Evolutionary conservation across 2,797 vertebrate genomes (phyloP).

Genomic region (Apogon talboti): DNA sequence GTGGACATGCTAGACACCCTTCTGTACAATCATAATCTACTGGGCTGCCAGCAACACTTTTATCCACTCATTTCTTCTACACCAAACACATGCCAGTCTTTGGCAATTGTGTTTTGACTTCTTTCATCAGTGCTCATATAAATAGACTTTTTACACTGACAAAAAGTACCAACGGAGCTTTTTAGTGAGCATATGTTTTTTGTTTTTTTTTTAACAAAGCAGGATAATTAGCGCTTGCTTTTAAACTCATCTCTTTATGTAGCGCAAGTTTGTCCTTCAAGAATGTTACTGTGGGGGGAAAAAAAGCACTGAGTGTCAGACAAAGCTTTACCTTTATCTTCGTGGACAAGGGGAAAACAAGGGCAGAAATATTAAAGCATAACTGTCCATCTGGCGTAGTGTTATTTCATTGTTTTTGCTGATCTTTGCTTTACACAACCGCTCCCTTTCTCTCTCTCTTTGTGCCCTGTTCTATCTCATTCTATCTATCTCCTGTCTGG

Average conservation of each 20-base stretch:
- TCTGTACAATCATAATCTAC: too few relatives aligned
- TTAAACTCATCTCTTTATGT: constrained; percentile 20
- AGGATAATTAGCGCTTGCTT: constrained; percentile 37
- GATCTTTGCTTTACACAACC: constrained; percentile 54
- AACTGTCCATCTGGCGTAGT: constrained; percentile 59
- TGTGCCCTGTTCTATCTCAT: constrained; percentile 2
- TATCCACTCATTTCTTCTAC: too few relatives aligned
- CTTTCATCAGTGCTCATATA: too few relatives aligned
- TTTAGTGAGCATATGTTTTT: constrained; percentile 31
- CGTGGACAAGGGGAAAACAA: constrained; percentile 55
- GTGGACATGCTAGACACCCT: neutral
- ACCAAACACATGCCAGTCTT: too few relatives aligned
- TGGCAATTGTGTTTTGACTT: too few relatives aligned
- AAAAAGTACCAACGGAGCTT: constrained; percentile 2
- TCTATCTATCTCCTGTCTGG: constrained; percentile 50
- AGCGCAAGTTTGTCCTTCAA: constrained; percentile 24
- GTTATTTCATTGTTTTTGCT: constrained; percentile 67
- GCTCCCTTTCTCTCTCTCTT: constrained; percentile 25
- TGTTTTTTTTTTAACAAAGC: constrained; percentile 26
- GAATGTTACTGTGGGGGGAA: neutral
- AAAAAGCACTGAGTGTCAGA: constrained; percentile 13
- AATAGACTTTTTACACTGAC: too few relatives aligned
- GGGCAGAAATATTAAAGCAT: constrained; percentile 58
- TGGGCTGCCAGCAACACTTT: too few relatives aligned
- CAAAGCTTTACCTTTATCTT: constrained; percentile 44